Conservation (phyloP, 2,797 vertebrate genomes). For the Clarias platycephalus region DNA sequence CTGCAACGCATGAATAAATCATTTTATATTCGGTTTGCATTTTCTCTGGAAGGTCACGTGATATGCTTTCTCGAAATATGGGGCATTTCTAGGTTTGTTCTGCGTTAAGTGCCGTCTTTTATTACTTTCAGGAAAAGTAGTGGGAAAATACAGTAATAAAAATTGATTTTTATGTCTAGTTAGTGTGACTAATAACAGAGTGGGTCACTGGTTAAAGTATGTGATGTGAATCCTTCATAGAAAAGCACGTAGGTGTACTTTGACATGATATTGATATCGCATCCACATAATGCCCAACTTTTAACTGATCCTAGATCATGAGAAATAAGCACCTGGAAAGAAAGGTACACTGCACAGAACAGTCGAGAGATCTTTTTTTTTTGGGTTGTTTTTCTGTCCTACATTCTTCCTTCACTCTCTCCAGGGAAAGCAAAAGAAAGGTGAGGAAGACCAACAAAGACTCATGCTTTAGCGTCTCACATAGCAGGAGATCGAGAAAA, state of each 20-base stretch:
- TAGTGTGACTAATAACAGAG: neutral
- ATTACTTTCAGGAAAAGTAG: too few relatives aligned
- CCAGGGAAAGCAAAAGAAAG: slow-evolving; percentile 61
- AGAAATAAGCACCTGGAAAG: neutral
- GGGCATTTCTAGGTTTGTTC: neutral
- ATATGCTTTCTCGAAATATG: neutral
- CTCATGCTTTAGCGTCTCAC: slow-evolving; percentile 36
- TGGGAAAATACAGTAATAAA: neutral
- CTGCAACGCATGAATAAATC: neutral
- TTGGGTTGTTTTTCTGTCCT: slow-evolving; percentile 57
- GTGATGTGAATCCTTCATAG: neutral
- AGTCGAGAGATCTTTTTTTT: neutral
- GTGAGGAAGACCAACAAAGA: slow-evolving; percentile 61
- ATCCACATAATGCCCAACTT: neutral
- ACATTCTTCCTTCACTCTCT: slow-evolving; percentile 64
- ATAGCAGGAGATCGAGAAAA: neutral
- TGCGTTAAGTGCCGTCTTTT: neutral
- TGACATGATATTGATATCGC: neutral
- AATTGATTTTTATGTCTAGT: neutral
- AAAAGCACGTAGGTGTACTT: neutral
- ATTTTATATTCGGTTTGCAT: neutral
- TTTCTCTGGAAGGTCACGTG: neutral
- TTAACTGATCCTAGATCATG: slow-evolving; percentile 12
- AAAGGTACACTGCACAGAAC: neutral
- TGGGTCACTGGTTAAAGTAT: neutral